Evolutionary conservation across 2,888 invertebrate species (phyloP), one percentile per base, ranked within the genome.

Genomic region (Kuschelorhynchus macadamiae): DNA sequence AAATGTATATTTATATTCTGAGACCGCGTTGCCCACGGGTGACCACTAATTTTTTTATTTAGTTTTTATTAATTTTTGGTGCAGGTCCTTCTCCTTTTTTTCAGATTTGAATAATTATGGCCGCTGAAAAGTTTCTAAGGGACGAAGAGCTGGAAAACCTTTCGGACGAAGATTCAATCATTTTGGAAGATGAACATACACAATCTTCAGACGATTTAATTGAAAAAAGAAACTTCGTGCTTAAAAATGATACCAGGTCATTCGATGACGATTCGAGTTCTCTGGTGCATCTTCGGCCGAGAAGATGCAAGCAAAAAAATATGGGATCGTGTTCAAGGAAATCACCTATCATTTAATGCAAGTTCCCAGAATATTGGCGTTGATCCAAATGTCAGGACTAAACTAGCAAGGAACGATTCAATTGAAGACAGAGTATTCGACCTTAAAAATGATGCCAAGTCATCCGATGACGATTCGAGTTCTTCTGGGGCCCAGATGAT

Each of bases 21-120:
- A 7, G 25, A 25, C 25, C 25, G 25, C 25, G 25, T 25, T 39
- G 39, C 4, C 42, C 62, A 57, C 33, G 11, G 9, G 25, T 21
- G 42, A n/a, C 20, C 33, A 39, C 17, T 30, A 17, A 32, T 18
- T 16, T 52, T 33, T 14, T 60, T 36, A 36, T 60, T 60, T 47
- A 3, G 16, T 47, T 55, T 55, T 55, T 55, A 42, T 33, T 55
- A 11, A 46, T 46, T 46, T 46, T 46, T 46, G 46, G 46, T 20
- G 46, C 12, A 46, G 46, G 46, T 46, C 17, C 7, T 20, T 8
- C 11, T 20, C n/a, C n/a, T 14, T 12, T 50, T 50, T 55, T 55
- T 55, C 39, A 32, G 60, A 55, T 49, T 59, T 59, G 14, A 30
- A 30, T 30, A 57, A 57, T 59, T 55, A 57, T 57, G 59, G 21